Percentiles rank a stretch among this genome's conserved stretches.
These are phyloP conservation scores for Auanema sp. DNA, from an alignment of 2,888 invertebrate species.

Conservation along the genomic window DNA sequence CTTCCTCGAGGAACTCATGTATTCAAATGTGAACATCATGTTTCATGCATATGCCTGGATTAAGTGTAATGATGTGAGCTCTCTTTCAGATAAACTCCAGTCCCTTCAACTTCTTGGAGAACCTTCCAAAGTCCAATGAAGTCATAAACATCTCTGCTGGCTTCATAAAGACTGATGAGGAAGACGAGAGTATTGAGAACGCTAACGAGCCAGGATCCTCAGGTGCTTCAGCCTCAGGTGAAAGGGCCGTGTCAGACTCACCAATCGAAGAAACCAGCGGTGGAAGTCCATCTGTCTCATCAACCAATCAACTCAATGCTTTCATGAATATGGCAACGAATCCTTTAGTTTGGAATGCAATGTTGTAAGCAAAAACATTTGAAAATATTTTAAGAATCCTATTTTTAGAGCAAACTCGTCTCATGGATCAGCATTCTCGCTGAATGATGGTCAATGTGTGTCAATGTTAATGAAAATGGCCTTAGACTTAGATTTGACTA, in stretches of 20 bases:
- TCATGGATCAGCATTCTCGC: constrained; percentile 31
- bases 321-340: constrained; percentile 37
- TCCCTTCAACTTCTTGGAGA: constrained; percentile 42
- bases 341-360: constrained; percentile 36
- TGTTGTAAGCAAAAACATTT: constrained; percentile 24
- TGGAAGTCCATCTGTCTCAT: constrained; percentile 19
- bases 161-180: constrained; percentile 30
- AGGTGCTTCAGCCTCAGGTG: constrained; percentile 18
- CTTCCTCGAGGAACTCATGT: background rate
- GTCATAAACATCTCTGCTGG: constrained; percentile 48
- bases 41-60: background rate
- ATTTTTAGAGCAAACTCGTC: constrained; percentile 17
- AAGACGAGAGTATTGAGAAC: constrained; percentile 31
- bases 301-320: constrained; percentile 33
- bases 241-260: constrained; percentile 16
- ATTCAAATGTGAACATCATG: constrained; percentile 3
- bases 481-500: constrained; percentile 51
- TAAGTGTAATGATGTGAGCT: background rate
- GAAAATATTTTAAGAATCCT: background rate
- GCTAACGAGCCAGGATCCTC: constrained; percentile 21
- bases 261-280: constrained; percentile 20
- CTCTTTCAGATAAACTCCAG: constrained; percentile 19
- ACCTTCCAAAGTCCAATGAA: constrained; percentile 45
- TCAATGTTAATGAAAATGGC: constrained; percentile 52
- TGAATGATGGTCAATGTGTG: constrained; percentile 44